These are phyloP conservation scores for Craniophora ligustri DNA, from an alignment of 2,888 invertebrate genomes.

Conservation along the genomic window DNA sequence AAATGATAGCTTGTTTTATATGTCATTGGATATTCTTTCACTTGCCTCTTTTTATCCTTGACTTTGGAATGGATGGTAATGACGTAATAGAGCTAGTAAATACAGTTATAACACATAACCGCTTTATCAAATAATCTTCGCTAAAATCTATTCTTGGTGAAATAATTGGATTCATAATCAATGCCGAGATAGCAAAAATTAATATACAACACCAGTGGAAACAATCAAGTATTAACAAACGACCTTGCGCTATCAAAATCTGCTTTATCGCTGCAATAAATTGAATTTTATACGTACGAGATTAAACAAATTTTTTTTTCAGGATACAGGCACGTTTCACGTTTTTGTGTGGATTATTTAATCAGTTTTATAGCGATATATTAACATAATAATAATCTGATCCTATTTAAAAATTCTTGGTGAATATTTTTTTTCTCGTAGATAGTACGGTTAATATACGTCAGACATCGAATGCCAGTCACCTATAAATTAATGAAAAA, in stretches of 20 bases:
- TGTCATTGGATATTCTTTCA: no score
- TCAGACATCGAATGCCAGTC: slow-evolving; percentile 37
- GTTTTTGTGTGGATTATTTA: neutral
- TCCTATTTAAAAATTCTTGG: neutral
- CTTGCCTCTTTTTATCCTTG: no score
- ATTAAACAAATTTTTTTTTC: slow-evolving; percentile 19
- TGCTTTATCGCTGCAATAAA: slow-evolving; percentile 29
- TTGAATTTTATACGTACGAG: slow-evolving; percentile 7
- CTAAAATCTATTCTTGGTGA: neutral
- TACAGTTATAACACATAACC: no score
- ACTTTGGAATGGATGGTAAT: no score
- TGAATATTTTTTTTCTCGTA: slow-evolving; percentile 15
- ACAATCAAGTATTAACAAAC: slow-evolving; percentile 38
- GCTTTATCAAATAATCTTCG: neutral
- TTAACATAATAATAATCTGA: no score
- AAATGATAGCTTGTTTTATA: no score
- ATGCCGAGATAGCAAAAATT: slow-evolving; percentile 3
- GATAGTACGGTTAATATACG: slow-evolving; percentile 18
- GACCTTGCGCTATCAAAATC: slow-evolving; percentile 36
- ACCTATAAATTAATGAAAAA: slow-evolving; percentile 21
- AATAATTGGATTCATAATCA: slow-evolving; percentile 22
- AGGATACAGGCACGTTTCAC: neutral
- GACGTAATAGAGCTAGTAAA: neutral
- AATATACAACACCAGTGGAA: slow-evolving; percentile 7
- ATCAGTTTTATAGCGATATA: neutral